Conservation (phyloP, 2,888 invertebrate species). For the Tenthredo amoena region DNA sequence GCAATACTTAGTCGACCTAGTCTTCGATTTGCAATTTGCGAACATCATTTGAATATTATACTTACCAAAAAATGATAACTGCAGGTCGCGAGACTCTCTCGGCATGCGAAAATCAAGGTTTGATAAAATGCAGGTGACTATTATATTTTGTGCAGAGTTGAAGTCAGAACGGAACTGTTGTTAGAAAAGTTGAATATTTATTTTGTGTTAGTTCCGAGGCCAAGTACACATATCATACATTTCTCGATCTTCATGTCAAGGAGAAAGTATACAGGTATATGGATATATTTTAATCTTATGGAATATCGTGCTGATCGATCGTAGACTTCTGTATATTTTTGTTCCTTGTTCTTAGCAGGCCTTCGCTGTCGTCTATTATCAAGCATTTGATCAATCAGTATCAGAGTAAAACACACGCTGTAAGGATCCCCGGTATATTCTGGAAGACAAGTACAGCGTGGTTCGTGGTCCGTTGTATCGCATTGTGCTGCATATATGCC, state of each 20-base stretch:
- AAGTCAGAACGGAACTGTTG: slow-evolving; percentile 32
- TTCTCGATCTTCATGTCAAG: neutral
- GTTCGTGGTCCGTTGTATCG: slow-evolving; percentile 87
- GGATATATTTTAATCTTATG: neutral
- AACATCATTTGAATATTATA: slow-evolving; percentile 72
- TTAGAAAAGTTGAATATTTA: neutral
- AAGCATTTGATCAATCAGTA: neutral
- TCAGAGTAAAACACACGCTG: slow-evolving; percentile 80
- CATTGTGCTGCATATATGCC: slow-evolving; percentile 89
- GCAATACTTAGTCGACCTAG: slow-evolving; percentile 84
- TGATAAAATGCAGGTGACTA: slow-evolving; percentile 13
- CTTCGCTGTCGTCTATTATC: neutral
- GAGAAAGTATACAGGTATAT: neutral
- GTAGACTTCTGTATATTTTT: neutral
- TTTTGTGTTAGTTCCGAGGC: neutral
- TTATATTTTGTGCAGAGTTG: slow-evolving; percentile 32
- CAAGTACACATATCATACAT: neutral
- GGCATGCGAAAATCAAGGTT: slow-evolving; percentile 18
- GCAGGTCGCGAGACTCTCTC: neutral
- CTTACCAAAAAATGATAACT: neutral
- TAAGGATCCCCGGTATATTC: slow-evolving; percentile 90
- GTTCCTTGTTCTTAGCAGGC: too few species aligned
- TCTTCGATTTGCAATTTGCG: slow-evolving; percentile 87
- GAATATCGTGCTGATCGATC: slow-evolving; percentile 7
- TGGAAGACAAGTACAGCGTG: slow-evolving; percentile 88